These are phyloP conservation scores for Ypsolopha scabrella DNA, from an alignment of 2,888 invertebrate species.

Conservation along the genomic window DNA sequence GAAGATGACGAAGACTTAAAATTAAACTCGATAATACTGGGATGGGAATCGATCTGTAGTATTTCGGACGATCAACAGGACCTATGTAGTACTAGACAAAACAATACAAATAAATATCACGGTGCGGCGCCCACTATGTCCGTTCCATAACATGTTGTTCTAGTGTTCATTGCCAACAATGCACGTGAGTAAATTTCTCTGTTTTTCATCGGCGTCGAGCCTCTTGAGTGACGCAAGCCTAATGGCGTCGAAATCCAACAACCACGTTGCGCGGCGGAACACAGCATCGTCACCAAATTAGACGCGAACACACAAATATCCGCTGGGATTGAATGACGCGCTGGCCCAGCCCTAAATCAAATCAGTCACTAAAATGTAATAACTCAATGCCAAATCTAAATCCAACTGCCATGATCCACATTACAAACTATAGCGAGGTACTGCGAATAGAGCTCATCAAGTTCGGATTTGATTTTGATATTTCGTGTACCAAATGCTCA, in stretches of 20 bases:
- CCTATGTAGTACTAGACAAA: background rate
- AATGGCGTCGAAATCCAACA: slow-evolving; percentile 5
- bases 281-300: slow-evolving; percentile 60
- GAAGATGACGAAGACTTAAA: too few relatives aligned
- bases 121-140: slow-evolving; percentile 13
- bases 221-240: slow-evolving; percentile 24
- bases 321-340: slow-evolving; percentile 40
- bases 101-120: slow-evolving; percentile 11
- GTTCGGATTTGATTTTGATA: too few relatives aligned
- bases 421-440: background rate
- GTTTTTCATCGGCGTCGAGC: slow-evolving; percentile 10
- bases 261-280: slow-evolving; percentile 3
- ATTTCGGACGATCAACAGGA: too few relatives aligned
- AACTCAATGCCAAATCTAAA: background rate
- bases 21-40: too few relatives aligned
- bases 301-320: slow-evolving; percentile 39
- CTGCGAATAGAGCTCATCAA: too few relatives aligned
- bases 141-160: slow-evolving; percentile 11
- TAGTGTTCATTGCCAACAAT: slow-evolving; percentile 25
- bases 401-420: background rate
- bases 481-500: too few relatives aligned
- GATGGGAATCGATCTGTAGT: too few relatives aligned
- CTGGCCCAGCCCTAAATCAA: slow-evolving; percentile 38
- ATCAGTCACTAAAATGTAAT: background rate
- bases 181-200: slow-evolving; percentile 19